Conservation (phyloP, 2,113 vertebrate genomes). For the Hassar affinis region DNA sequence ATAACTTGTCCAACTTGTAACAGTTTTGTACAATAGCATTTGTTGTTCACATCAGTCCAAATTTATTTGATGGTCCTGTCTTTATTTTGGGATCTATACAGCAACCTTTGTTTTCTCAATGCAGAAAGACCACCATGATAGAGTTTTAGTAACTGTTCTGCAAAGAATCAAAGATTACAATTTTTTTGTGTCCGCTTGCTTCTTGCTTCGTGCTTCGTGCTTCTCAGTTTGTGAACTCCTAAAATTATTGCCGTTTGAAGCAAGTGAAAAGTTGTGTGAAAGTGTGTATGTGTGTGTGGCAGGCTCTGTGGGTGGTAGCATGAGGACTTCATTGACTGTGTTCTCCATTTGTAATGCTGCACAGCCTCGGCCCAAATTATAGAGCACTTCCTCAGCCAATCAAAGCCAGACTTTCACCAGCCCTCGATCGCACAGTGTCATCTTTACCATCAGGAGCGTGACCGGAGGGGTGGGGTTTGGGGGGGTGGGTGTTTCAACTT, state of each 20-base stretch:
- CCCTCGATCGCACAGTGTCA: background rate
- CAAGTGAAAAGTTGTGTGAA: slow-evolving; percentile 3
- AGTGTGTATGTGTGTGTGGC: slow-evolving; percentile 16
- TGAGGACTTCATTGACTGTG: slow-evolving; percentile 39
- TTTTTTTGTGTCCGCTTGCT: background rate
- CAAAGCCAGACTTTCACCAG: slow-evolving; percentile 36
- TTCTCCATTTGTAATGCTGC: slow-evolving; percentile 36
- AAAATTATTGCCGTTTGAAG: background rate
- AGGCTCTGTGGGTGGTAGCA: slow-evolving; percentile 37
- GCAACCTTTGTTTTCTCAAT: background rate
- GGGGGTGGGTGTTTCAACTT: background rate
- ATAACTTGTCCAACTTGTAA: background rate
- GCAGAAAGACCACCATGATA: background rate
- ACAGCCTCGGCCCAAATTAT: slow-evolving; percentile 40
- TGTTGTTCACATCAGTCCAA: background rate
- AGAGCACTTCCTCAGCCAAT: slow-evolving; percentile 29
- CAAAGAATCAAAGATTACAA: background rate
- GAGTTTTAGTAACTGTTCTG: no score
- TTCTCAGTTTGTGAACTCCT: background rate
- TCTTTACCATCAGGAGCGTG: background rate
- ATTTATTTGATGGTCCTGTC: background rate
- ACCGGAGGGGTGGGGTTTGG: no score
- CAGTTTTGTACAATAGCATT: background rate
- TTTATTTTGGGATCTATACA: background rate
- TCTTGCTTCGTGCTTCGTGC: background rate